phyloP scores from a whole-genome alignment of 2,113 vertebrate species.

The Actenoides lindsayi region DNA sequence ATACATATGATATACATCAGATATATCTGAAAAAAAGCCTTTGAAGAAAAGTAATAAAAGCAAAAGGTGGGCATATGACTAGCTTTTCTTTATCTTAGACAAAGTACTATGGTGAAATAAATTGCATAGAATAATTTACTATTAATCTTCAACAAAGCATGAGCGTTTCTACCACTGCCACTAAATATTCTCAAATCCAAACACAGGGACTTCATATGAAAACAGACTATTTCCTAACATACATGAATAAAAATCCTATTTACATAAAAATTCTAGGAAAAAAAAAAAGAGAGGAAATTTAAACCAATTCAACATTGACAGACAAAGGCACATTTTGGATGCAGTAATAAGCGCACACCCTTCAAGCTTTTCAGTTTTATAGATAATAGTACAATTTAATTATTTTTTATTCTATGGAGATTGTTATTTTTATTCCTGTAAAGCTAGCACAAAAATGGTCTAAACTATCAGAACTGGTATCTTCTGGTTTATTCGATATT shows the following conservation, averaged over 20 bases:
- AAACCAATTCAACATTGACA: neutral
- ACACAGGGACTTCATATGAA: neutral
- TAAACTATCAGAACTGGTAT: neutral
- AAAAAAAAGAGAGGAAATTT: neutral
- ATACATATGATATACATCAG: neutral
- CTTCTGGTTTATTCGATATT: neutral
- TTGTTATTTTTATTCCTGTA: neutral
- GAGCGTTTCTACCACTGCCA: neutral
- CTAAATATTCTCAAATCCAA: neutral
- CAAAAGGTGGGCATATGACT: neutral
- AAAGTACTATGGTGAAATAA: neutral
- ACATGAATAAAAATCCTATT: neutral
- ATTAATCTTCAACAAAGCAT: neutral
- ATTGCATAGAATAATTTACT: neutral
- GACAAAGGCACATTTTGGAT: too few relatives aligned
- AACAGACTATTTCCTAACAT: neutral
- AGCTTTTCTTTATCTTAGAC: neutral
- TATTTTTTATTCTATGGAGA: neutral
- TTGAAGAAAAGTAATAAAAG: neutral
- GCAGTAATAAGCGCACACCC: neutral
- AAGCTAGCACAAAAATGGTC: neutral
- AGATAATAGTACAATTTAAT: neutral
- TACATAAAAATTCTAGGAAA: neutral
- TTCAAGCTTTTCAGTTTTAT: neutral
- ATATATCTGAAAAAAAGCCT: neutral